phyloP scores from a whole-genome alignment of 2,113 vertebrate species.

The Melierax canorus region DNA sequence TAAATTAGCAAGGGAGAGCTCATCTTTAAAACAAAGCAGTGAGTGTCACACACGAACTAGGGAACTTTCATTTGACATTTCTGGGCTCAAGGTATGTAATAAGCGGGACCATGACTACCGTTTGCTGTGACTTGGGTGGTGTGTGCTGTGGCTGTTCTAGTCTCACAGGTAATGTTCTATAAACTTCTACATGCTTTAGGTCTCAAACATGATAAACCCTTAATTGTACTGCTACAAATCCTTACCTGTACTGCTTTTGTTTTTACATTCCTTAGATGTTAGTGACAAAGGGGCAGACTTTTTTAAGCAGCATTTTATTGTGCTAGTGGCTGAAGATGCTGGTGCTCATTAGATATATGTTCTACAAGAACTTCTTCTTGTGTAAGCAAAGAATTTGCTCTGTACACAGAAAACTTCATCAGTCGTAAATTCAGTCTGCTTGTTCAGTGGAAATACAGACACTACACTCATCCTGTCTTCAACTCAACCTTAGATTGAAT shows the following conservation, averaged over 20 bases:
- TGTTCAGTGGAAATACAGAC: background rate
- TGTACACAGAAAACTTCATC: background rate
- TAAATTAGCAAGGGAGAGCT: background rate
- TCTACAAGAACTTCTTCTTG: background rate
- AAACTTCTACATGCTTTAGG: background rate
- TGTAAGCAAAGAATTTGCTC: background rate
- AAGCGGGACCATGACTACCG: background rate
- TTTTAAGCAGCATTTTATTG: background rate
- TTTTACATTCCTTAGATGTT: background rate
- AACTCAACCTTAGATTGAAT: background rate
- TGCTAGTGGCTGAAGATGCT: background rate
- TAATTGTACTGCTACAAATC: background rate
- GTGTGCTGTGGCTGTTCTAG: background rate
- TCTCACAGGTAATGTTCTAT: background rate
- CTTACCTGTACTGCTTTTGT: background rate
- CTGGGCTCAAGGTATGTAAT: background rate
- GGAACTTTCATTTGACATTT: background rate
- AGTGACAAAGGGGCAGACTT: background rate
- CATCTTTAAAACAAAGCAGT: background rate
- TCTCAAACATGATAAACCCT: background rate
- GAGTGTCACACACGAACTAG: background rate
- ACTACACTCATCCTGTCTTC: background rate
- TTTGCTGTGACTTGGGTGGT: background rate
- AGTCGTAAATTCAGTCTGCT: background rate
- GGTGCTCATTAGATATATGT: background rate